These are phyloP conservation scores for Periophthalmus modestus DNA, from an alignment of 2,113 vertebrate genomes.

Conservation along the genomic window DNA sequence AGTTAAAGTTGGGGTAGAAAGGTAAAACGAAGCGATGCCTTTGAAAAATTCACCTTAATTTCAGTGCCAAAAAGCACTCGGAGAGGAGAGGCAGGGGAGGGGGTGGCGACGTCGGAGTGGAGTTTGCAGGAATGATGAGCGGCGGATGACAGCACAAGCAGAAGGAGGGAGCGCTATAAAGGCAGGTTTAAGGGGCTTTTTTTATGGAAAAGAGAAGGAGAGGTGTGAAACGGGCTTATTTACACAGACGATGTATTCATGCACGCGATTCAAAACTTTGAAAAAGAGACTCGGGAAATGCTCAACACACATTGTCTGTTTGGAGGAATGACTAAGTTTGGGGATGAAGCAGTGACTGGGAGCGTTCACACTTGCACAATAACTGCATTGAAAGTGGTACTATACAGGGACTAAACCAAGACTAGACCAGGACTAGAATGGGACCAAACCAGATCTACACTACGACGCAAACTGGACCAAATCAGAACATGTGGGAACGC, in stretches of 20 bases:
- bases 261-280: neutral
- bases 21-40: constrained; percentile 63
- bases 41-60: constrained; percentile 77
- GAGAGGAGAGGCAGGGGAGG: constrained; percentile 48
- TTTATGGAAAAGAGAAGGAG: constrained; percentile 15
- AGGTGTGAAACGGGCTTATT: constrained; percentile 20
- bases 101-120: constrained; percentile 25
- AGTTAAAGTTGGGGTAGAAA: constrained; percentile 34
- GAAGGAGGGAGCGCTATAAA: constrained; percentile 24
- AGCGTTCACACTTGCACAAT: neutral
- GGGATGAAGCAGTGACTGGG: neutral
- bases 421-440: too few relatives aligned
- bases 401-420: too few relatives aligned
- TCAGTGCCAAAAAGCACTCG: constrained; percentile 68
- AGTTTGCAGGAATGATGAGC: constrained; percentile 35
- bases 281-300: constrained; percentile 5
- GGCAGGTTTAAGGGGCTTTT: constrained; percentile 40
- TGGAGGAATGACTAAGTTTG: neutral
- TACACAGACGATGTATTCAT: constrained; percentile 1
- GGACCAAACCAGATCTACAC: too few relatives aligned
- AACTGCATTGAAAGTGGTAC: too few relatives aligned
- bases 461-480: too few relatives aligned
- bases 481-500: too few relatives aligned
- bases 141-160: constrained; percentile 33
- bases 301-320: neutral